These are phyloP conservation scores for Pseudotriccus pelzelni DNA, from an alignment of 2,797 vertebrate species.

Conservation along the genomic window DNA sequence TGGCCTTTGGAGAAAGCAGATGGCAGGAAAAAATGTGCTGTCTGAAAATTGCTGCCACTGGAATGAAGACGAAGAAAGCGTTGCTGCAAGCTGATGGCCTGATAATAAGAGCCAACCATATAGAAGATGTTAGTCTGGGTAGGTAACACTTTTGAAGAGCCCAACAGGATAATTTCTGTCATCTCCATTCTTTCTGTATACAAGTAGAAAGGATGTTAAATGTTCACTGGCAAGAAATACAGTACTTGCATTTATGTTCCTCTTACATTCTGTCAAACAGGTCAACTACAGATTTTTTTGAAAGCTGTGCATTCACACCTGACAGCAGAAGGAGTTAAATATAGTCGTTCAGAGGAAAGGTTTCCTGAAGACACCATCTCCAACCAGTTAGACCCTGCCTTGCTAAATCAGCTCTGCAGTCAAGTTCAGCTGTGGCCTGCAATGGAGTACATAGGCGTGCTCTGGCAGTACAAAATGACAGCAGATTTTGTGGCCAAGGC, in stretches of 20 bases:
- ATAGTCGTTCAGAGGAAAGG: constrained; percentile 30
- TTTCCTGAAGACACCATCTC: constrained; percentile 35
- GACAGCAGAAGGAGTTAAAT: constrained; percentile 78
- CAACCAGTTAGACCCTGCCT: constrained; percentile 56
- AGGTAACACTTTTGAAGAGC: constrained; percentile 17
- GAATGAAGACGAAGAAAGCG: constrained; percentile 83
- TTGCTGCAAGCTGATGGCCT: constrained; percentile 87
- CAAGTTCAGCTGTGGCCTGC: constrained; percentile 91
- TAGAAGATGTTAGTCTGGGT: constrained; percentile 86
- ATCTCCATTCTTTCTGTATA: not conserved
- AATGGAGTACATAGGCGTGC: constrained; percentile 85
- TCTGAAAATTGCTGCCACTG: constrained; percentile 80
- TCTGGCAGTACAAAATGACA: constrained; percentile 90
- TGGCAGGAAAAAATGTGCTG: constrained; percentile 81
- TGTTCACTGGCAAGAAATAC: not conserved
- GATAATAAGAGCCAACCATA: constrained; percentile 84
- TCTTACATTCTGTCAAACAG: constrained; percentile 57
- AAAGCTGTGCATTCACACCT: constrained; percentile 80
- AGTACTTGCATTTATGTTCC: not conserved
- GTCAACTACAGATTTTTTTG: constrained; percentile 79
- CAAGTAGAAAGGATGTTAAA: not conserved
- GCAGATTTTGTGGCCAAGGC: constrained; percentile 75
- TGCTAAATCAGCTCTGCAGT: constrained; percentile 82
- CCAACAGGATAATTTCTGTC: not conserved
- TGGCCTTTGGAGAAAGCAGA: constrained; percentile 67